Evolutionary conservation across 2,797 vertebrate species (phyloP).

Genomic region (Nyctibius grandis): DNA sequence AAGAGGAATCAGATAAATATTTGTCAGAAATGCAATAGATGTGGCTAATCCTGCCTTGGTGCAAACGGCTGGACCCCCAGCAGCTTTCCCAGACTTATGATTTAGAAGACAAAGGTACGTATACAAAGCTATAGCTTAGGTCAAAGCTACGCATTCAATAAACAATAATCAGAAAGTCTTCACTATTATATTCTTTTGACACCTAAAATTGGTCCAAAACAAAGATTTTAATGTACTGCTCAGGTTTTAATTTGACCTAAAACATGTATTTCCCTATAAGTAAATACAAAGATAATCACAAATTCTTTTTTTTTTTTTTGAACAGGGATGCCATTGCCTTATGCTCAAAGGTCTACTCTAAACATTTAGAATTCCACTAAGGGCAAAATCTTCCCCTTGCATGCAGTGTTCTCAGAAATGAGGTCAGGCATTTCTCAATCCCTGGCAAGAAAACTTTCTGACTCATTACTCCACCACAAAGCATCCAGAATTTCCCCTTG

Average conservation of each 20-base stretch:
- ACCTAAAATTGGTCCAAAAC: background rate
- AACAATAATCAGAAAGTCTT: background rate
- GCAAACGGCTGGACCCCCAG: background rate
- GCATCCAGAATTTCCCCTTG: slow-evolving; percentile 49
- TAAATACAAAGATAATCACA: background rate
- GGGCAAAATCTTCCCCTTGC: slow-evolving; percentile 23
- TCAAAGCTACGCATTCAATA: background rate
- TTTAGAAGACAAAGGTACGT: background rate
- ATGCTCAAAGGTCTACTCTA: background rate
- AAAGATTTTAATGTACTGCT: background rate
- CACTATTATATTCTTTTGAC: background rate
- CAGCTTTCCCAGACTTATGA: background rate
- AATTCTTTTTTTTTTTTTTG: background rate
- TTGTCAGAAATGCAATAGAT: background rate
- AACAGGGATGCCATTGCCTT: background rate
- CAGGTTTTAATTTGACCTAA: background rate
- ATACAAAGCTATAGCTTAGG: background rate
- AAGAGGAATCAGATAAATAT: background rate
- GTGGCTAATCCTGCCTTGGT: background rate
- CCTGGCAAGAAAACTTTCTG: slow-evolving; percentile 44
- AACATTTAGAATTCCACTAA: slow-evolving; percentile 49
- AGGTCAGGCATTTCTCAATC: slow-evolving; percentile 41
- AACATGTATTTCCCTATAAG: background rate
- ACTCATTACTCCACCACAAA: slow-evolving; percentile 56
- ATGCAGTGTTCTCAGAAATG: slow-evolving; percentile 45